Conservation (phyloP, 2,888 invertebrate genomes). For the Cybosia mesomella region DNA sequence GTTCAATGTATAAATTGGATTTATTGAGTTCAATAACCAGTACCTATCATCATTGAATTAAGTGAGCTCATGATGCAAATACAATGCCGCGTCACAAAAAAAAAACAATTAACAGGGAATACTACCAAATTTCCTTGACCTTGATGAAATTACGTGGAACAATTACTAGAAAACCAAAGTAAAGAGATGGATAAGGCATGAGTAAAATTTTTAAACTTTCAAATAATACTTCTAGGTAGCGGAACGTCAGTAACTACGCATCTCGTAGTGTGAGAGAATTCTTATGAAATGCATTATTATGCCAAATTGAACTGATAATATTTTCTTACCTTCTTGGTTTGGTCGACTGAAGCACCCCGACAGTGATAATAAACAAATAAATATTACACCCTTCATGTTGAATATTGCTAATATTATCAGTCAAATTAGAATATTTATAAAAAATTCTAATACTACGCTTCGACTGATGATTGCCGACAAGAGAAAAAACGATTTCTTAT, state of each 20-base stretch:
- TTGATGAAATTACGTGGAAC: constrained; percentile 32
- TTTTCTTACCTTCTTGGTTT: constrained; percentile 60
- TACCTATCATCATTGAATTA: constrained; percentile 18
- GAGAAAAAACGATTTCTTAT: constrained; percentile 47
- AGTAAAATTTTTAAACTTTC: background rate
- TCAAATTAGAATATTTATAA: constrained; percentile 40
- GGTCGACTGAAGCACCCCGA: constrained; percentile 68
- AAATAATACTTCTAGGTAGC: constrained; percentile 5
- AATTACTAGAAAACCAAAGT: background rate
- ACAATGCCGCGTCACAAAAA: constrained; percentile 44
- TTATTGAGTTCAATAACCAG: constrained; percentile 24
- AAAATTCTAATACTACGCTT: constrained; percentile 51
- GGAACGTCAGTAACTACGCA: constrained; percentile 56
- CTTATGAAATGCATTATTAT: constrained; percentile 57
- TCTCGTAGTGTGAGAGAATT: constrained; percentile 60
- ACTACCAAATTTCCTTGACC: constrained; percentile 40
- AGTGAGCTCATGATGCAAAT: constrained; percentile 6
- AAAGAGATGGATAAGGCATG: background rate
- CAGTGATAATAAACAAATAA: constrained; percentile 74
- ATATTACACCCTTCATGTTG: constrained; percentile 73
- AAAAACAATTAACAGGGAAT: constrained; percentile 25
- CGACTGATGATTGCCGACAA: constrained; percentile 47
- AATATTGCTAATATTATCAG: constrained; percentile 43
- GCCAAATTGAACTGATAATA: constrained; percentile 32
- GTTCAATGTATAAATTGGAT: constrained; percentile 3